phyloP scores from a whole-genome alignment of 1,140 invertebrate genomes.

The Drosophila subobscura region DNA sequence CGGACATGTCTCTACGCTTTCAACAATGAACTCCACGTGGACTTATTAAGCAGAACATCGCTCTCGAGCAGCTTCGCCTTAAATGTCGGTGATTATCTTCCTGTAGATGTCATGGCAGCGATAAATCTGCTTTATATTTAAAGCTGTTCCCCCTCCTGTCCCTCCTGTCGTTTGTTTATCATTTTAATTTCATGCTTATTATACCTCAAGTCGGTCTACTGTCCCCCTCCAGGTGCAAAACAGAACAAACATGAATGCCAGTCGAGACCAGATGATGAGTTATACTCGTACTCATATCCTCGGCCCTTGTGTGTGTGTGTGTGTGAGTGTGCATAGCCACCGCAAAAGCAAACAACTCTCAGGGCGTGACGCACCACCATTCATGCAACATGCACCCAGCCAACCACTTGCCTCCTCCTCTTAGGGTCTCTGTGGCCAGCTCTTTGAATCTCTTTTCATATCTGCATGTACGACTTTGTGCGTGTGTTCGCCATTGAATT shows the following conservation, averaged over 20 bases:
- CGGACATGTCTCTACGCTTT: slow-evolving; percentile 38
- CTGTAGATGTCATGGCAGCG: too few relatives aligned
- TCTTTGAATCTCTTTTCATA: slow-evolving; percentile 28
- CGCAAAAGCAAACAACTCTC: slow-evolving; percentile 40
- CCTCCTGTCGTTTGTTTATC: neutral
- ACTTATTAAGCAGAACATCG: too few relatives aligned
- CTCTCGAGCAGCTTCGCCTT: too few relatives aligned
- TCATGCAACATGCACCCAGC: too few relatives aligned
- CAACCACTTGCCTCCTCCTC: too few relatives aligned
- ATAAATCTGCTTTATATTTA: slow-evolving; percentile 13
- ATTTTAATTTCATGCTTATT: slow-evolving; percentile 63
- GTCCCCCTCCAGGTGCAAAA: slow-evolving; percentile 13
- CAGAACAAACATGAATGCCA: neutral
- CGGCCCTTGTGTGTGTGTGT: too few relatives aligned
- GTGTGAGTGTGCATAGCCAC: too few relatives aligned
- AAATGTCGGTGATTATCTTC: too few relatives aligned
- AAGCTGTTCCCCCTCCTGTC: slow-evolving; percentile 15
- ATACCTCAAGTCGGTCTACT: slow-evolving; percentile 30
- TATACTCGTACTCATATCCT: slow-evolving; percentile 22
- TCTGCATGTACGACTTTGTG: too few relatives aligned
- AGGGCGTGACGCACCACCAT: too few relatives aligned
- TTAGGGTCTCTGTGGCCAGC: neutral
- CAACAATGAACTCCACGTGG: slow-evolving; percentile 38
- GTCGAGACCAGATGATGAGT: slow-evolving; percentile 19
- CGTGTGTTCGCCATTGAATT: slow-evolving; percentile 49